These are phyloP conservation scores for Telmatochromis sp. DNA, from an alignment of 2,113 vertebrate species.

Conservation along the genomic window DNA sequence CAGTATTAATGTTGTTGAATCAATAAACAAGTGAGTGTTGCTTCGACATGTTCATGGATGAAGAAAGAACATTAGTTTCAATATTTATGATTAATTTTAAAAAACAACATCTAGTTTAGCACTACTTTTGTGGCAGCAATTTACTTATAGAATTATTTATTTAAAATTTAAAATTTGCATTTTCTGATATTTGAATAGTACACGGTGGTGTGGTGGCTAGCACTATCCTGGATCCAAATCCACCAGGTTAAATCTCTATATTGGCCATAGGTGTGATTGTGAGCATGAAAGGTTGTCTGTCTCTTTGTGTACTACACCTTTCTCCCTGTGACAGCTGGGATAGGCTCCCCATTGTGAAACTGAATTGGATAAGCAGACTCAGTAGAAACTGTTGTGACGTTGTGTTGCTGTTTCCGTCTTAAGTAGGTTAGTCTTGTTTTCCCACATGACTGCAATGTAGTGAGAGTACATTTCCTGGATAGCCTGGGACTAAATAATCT, in stretches of 20 bases:
- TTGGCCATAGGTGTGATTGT: neutral
- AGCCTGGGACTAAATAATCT: neutral
- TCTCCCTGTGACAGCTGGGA: neutral
- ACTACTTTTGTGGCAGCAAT: neutral
- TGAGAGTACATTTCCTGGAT: neutral
- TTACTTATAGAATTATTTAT: neutral
- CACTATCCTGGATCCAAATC: neutral
- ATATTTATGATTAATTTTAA: neutral
- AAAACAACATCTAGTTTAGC: neutral
- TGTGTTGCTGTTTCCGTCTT: neutral
- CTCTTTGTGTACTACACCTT: neutral
- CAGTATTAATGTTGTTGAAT: neutral
- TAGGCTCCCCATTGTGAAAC: neutral
- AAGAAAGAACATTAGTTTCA: neutral
- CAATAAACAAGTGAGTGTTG: neutral
- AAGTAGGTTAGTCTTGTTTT: neutral
- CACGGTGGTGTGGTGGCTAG: neutral
- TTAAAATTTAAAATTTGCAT: rapidly evolving
- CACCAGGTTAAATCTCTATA: neutral
- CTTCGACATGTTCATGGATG: neutral
- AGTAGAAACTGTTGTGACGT: neutral
- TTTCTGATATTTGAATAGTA: rapidly evolving
- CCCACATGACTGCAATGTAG: neutral
- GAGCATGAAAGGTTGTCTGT: neutral
- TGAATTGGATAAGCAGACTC: neutral